Base-by-base conservation (phyloP, 2,113 vertebrate species). In the Zosterops hypoxanthus region DNA sequence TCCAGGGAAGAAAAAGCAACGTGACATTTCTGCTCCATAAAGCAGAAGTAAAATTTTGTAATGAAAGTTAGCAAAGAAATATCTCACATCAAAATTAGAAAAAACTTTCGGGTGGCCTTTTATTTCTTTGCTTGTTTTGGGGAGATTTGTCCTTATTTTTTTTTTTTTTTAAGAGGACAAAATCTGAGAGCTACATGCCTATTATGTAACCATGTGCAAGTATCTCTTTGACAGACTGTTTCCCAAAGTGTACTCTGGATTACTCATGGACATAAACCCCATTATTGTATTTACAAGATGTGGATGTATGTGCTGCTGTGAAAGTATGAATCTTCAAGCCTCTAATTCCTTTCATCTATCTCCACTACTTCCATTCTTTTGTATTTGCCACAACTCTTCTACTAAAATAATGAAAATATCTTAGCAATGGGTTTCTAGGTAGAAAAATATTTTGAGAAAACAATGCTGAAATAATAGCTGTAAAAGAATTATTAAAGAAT, bases 381-480 rank as follows among this genome's bases (percentile, higher is more conserved):
- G 0, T 20, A 86, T 23, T 73, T 70, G n/a, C 21, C 47, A 59
- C 34, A 86, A 59, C 17, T 78, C 26, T 70, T 69, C 39, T 15
- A 39, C 28, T 80, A 82, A 82, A 70, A 82, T 47, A 82, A 57
- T 14, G 7, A 78, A 81, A 83, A 44, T 69, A 68, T 69, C 69
- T 73, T 29, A 80, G 55, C 36, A 82, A 91, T 55, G 17, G 25
- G 20, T 61, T 64, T 73, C 68, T 77, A 44, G 18, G 82, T 22
- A 79, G 63, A 31, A 82, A 79, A 90, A 87, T 64, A 41, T 49
- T 82, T 75, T 85, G 71, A 53, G 57, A 68, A 86, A 95, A 76
- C n/a, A 76, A 53, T 14, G 19, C 23, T 64, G 52, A 94, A 71
- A 53, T 72, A 94, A 71, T 3, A 80, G 13, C 41, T 73, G 26